These are phyloP conservation scores for Syngnathus scovelli DNA, from an alignment of 2,113 vertebrate species.

Conservation along the genomic window DNA sequence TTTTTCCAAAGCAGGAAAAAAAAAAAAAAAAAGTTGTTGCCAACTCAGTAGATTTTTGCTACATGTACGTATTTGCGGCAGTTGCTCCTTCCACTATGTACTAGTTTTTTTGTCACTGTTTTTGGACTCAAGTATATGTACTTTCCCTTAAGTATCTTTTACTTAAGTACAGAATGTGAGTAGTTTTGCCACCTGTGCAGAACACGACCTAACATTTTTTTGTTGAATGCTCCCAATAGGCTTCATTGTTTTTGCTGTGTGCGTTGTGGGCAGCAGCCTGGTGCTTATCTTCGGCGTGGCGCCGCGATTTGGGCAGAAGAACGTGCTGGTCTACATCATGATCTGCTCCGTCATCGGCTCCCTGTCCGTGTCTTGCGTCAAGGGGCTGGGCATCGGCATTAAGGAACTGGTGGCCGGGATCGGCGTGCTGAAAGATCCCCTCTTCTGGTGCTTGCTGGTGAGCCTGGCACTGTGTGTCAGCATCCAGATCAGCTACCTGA, in stretches of 20 bases:
- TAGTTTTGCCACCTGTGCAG: neutral
- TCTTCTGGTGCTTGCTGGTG: slow-evolving; percentile 74
- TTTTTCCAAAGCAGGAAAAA: too few relatives aligned
- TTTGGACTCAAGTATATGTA: too few relatives aligned
- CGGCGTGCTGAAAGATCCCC: slow-evolving; percentile 72
- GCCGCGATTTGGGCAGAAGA: slow-evolving; percentile 76
- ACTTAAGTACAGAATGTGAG: neutral
- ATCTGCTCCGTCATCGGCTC: slow-evolving; percentile 81
- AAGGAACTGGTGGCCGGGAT: slow-evolving; percentile 76
- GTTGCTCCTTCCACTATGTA: too few relatives aligned
- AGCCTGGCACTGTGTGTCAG: slow-evolving; percentile 76
- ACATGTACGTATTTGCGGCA: too few relatives aligned
- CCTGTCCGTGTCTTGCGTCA: slow-evolving; percentile 78
- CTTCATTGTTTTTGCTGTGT: slow-evolving; percentile 77
- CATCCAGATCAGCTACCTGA: slow-evolving; percentile 80
- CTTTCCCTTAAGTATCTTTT: neutral
- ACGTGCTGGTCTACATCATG: slow-evolving; percentile 77
- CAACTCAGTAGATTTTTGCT: too few relatives aligned
- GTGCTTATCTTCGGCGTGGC: slow-evolving; percentile 76
- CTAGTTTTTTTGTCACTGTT: too few relatives aligned
- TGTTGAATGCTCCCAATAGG: slow-evolving; percentile 61
- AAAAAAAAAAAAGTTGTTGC: too few relatives aligned
- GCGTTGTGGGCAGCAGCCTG: slow-evolving; percentile 73
- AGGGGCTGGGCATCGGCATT: slow-evolving; percentile 79
- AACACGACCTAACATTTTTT: slow-evolving; percentile 23